These are phyloP conservation scores for Drosophila ogumai DNA, from an alignment of 1,140 invertebrate species.

Conservation along the genomic window DNA sequence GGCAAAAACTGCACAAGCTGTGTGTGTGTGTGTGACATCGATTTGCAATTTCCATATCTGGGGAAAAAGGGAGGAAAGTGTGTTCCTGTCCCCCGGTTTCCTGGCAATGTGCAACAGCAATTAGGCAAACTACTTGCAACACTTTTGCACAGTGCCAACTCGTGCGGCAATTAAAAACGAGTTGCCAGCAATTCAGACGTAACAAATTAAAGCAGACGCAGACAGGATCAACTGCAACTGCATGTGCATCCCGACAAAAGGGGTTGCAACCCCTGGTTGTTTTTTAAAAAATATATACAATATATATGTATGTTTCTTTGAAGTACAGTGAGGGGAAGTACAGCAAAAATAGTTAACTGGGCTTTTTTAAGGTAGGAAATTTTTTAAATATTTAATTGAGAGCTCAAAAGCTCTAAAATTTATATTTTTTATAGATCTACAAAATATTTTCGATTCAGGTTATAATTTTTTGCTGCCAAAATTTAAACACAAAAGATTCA, in stretches of 20 bases:
- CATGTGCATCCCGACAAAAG: conserved; percentile 30
- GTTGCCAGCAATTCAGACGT: conserved; percentile 50
- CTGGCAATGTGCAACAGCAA: conserved; percentile 68
- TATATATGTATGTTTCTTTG: not conserved
- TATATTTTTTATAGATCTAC: not conserved
- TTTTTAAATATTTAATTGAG: not conserved
- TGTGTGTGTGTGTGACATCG: conserved; percentile 13
- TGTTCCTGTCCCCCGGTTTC: not conserved
- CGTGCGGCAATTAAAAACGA: conserved; percentile 53
- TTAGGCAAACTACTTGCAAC: conserved; percentile 41
- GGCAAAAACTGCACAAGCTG: conserved; percentile 38
- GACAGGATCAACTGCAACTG: conserved; percentile 53
- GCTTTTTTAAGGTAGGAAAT: not conserved
- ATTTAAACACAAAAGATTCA: conserved; percentile 18
- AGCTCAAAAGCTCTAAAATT: not conserved
- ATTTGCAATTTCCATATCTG: conserved; percentile 24
- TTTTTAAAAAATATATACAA: not conserved
- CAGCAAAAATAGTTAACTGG: not conserved
- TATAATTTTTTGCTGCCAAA: not conserved
- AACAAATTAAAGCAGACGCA: conserved; percentile 48
- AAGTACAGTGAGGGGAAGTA: not conserved
- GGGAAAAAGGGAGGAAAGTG: conserved; percentile 17
- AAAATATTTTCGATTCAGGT: not conserved
- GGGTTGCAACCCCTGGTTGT: conserved; percentile 43
- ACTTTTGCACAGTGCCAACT: conserved; percentile 35